Percentiles rank a stretch among this genome's conserved stretches.
Conservation (phyloP, 2,888 invertebrate genomes). For the Brachypalpus laphriformis region DNA sequence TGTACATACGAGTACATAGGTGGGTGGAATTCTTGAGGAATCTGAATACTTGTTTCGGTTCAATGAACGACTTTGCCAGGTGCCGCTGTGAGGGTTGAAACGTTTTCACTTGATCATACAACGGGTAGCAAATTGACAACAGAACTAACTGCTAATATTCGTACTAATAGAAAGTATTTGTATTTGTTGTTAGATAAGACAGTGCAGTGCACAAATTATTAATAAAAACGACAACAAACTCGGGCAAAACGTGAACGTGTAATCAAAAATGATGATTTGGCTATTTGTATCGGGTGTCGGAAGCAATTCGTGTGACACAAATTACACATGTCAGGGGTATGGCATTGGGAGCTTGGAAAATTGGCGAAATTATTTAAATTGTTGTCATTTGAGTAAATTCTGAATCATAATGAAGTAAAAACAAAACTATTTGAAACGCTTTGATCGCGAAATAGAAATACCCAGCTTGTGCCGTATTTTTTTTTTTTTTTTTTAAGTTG, state of each 20-base stretch:
- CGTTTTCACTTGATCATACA: not conserved
- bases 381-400: not conserved
- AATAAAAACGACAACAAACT: not conserved
- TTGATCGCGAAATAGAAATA: too few relatives aligned
- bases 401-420: too few relatives aligned
- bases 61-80: conserved; percentile 2
- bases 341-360: not conserved
- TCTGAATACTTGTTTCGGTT: not conserved
- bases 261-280: not conserved
- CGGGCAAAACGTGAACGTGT: conserved; percentile 5
- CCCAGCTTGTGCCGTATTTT: too few relatives aligned
- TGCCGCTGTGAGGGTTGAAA: not conserved
- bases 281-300: not conserved
- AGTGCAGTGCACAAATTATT: not conserved
- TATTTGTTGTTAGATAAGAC: not conserved
- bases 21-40: not conserved
- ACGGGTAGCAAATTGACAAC: not conserved
- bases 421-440: too few relatives aligned
- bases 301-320: not conserved
- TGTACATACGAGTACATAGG: too few relatives aligned
- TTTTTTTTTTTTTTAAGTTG: too few relatives aligned
- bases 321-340: not conserved
- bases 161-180: not conserved
- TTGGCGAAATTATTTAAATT: not conserved
- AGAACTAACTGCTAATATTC: not conserved